Percentiles rank a stretch among this genome's conserved stretches.
Conservation (phyloP, 2,888 invertebrate species). For the Ethmia dodecea region DNA sequence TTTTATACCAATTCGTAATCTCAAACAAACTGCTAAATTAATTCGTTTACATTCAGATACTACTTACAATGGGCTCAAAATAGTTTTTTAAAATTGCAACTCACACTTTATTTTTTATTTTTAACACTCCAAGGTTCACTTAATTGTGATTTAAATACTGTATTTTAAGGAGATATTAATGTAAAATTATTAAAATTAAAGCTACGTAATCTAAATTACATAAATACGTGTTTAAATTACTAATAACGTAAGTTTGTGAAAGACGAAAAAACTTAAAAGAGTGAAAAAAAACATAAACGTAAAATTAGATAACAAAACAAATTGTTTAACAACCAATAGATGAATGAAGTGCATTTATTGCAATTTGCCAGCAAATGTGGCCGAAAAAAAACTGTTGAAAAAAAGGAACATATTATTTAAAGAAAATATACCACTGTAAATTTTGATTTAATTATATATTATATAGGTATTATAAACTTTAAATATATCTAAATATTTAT, state of each 20-base stretch:
- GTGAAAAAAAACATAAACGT: conserved; percentile 53
- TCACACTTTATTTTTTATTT: conserved; percentile 23
- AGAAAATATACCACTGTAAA: too few relatives aligned
- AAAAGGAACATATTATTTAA: too few relatives aligned
- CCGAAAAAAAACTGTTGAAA: neutral
- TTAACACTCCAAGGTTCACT: conserved; percentile 50
- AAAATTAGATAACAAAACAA: conserved; percentile 74
- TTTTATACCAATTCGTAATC: conserved; percentile 58
- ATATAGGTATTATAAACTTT: too few relatives aligned
- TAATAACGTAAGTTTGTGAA: conserved; percentile 39
- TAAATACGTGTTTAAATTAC: conserved; percentile 63
- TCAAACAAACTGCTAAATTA: conserved; percentile 38
- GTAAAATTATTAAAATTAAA: conserved; percentile 61
- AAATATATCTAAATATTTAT: too few relatives aligned
- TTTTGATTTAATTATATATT: too few relatives aligned
- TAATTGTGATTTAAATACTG: conserved; percentile 46
- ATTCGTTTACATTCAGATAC: conserved; percentile 31
- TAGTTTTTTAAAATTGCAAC: conserved; percentile 28
- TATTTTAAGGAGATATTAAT: conserved; percentile 33
- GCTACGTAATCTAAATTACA: conserved; percentile 64
- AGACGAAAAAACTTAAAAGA: conserved; percentile 43
- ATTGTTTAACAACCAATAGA: conserved; percentile 66
- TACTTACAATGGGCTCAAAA: conserved; percentile 29
- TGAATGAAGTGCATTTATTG: conserved; percentile 26
- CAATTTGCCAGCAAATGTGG: too few relatives aligned